These are phyloP conservation scores for Neomonachus schauinslandi DNA, from an alignment of 2,113 vertebrate genomes.

Conservation along the genomic window DNA sequence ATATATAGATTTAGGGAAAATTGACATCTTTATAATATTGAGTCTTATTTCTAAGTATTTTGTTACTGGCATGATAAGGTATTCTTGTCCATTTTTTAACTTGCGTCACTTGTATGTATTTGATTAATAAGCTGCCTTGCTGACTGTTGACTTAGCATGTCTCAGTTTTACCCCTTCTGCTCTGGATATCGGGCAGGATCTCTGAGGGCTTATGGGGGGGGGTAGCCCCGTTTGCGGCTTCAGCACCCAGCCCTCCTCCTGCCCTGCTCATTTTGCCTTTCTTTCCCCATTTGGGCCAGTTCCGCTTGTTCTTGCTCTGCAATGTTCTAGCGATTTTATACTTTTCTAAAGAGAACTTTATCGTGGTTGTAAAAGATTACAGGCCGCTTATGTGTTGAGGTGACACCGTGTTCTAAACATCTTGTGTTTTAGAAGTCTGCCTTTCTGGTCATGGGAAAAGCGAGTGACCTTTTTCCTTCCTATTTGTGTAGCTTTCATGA, in stretches of 20 bases:
- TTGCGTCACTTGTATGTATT: background rate
- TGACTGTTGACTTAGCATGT: background rate
- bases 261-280: background rate
- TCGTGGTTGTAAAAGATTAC: background rate
- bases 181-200: background rate
- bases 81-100: background rate
- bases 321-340: background rate
- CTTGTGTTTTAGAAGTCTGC: background rate
- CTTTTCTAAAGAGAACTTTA: background rate
- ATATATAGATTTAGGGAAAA: background rate
- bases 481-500: constrained; percentile 92
- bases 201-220: background rate
- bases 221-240: background rate
- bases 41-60: background rate
- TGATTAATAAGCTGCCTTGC: background rate
- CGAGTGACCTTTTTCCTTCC: constrained; percentile 49
- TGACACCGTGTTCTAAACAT: background rate
- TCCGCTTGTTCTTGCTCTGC: background rate
- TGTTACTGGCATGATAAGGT: background rate
- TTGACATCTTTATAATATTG: background rate
- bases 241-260: background rate
- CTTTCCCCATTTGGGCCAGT: background rate
- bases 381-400: background rate
- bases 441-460: background rate
- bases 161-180: background rate